Evolutionary conservation across 2,888 invertebrate species (phyloP).

Genomic region (Spicauda simplicius): DNA sequence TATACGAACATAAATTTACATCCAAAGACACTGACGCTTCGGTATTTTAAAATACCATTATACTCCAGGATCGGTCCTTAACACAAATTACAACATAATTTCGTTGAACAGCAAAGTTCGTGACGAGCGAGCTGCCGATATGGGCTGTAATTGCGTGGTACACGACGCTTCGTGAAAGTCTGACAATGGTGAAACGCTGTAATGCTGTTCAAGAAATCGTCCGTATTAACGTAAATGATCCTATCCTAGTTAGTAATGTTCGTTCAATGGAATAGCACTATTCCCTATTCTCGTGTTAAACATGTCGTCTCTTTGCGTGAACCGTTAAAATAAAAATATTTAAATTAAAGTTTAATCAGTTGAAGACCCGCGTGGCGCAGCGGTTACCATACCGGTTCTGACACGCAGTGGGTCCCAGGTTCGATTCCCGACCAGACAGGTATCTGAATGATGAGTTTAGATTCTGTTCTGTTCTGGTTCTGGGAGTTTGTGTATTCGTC

Average conservation of each 20-base stretch:
- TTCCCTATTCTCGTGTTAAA: too few relatives aligned
- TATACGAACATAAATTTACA: not conserved
- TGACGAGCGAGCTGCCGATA: slow-evolving; percentile 37
- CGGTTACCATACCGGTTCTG: too few relatives aligned
- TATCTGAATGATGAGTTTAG: too few relatives aligned
- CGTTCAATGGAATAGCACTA: too few relatives aligned
- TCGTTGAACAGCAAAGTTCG: slow-evolving; percentile 29
- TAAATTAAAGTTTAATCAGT: too few relatives aligned
- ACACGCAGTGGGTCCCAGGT: too few relatives aligned
- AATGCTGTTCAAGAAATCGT: slow-evolving; percentile 25
- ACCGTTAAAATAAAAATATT: too few relatives aligned
- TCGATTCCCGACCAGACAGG: too few relatives aligned
- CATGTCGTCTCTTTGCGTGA: too few relatives aligned
- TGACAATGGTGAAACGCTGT: slow-evolving; percentile 29
- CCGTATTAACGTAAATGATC: slow-evolving; percentile 27
- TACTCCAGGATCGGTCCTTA: slow-evolving; percentile 28
- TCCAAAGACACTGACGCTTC: not conserved
- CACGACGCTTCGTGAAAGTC: slow-evolving; percentile 35
- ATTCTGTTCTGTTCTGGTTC: too few relatives aligned
- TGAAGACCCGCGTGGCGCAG: too few relatives aligned
- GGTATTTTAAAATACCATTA: slow-evolving; percentile 25
- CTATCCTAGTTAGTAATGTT: slow-evolving; percentile 2
- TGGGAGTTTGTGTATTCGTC: too few relatives aligned
- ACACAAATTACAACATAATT: slow-evolving; percentile 36
- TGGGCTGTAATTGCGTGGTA: slow-evolving; percentile 36